Conservation (phyloP, 2,113 vertebrate species). For the Copsychus sechellarum region DNA sequence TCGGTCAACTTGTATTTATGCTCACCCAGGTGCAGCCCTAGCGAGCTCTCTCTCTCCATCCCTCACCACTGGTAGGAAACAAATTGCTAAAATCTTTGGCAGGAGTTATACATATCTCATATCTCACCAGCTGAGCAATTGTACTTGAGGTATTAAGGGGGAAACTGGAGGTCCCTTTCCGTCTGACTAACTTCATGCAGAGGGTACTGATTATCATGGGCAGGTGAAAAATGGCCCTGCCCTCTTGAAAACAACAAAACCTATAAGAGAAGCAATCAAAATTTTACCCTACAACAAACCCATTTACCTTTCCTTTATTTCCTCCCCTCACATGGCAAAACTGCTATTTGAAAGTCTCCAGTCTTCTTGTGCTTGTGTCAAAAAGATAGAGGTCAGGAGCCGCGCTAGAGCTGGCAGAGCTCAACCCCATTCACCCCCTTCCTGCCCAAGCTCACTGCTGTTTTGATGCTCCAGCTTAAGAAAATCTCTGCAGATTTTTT, state of each 20-base stretch:
- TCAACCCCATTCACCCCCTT: background rate
- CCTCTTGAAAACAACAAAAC: background rate
- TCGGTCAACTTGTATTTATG: background rate
- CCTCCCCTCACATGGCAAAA: background rate
- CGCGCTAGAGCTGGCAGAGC: background rate
- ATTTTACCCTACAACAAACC: background rate
- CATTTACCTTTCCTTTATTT: background rate
- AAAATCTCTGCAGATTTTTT: background rate
- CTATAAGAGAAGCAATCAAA: background rate
- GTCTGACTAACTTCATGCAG: background rate
- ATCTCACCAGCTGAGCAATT: background rate
- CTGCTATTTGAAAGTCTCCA: background rate
- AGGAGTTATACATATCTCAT: background rate
- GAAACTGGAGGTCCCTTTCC: background rate
- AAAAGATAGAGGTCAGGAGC: background rate
- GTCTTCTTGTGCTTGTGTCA: background rate
- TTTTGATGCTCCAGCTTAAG: slow-evolving; percentile 27
- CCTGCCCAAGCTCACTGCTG: background rate
- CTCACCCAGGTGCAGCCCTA: background rate
- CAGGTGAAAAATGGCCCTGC: background rate
- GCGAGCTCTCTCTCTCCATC: background rate
- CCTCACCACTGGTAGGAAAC: background rate
- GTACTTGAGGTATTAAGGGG: background rate
- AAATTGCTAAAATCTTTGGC: background rate
- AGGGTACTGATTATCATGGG: background rate